Base-by-base conservation (phyloP, 1,140 invertebrate species). In the Drosophila elegans region DNA sequence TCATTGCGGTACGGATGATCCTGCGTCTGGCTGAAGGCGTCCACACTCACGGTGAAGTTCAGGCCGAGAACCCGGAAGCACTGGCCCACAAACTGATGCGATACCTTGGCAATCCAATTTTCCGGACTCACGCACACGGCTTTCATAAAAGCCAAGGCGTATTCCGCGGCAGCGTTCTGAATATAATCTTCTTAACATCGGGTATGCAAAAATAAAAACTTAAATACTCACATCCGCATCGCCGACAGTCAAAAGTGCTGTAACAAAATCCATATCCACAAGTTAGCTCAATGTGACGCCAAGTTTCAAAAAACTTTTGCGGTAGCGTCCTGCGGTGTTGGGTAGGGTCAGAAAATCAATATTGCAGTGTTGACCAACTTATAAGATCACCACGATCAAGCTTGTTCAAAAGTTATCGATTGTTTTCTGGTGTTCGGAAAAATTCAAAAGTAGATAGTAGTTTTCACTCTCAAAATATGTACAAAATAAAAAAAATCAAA, bases 21-120 rank as follows among this genome's bases (percentile, higher is more conserved):
- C 44, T 62, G 51, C 0, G 48, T 63, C 7, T 32, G n/a, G 3
- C 44, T n/a, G 6, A 73, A 88, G 0, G 13, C 75, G 7, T 62
- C 52, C 1, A 74, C 46, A 27, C 27, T 63, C 1, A 83, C 63
- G 6, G 53, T 71, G n/a, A 86, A 88, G 0, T 52, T 59, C 0
- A 86, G 55, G 0, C 79, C 84, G 11, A 88, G 4, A 0, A 49
- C 67, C 0, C 34, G 16, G 25, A 86, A 86, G 32, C 83, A 88
- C 34, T 86, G 83, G 1, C 63, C 53, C 12, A 86, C 83, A 54
- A 86, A 88, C 7, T 56, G 38, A 41, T 86, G 75, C 1, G 83
- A 67, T 38, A 66, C 46, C 38, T 51, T 52, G 6, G 3, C 12
- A 3, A 48, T 9, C 83, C 83, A 86, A 12, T 69, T 76, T 3